Base-by-base conservation (phyloP, 2,888 invertebrate species). In the Heliconius ethilla region DNA sequence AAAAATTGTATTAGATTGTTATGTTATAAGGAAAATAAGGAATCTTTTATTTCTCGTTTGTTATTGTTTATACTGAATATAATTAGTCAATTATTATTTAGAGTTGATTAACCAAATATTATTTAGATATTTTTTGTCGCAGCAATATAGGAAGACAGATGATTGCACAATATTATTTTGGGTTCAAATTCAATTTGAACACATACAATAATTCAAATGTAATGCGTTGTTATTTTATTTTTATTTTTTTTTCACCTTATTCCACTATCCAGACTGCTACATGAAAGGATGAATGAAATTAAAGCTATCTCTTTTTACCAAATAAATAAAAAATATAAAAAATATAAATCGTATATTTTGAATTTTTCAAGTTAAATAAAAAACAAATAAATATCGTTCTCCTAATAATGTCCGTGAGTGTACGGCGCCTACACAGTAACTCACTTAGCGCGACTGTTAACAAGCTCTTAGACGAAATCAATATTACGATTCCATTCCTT, bases 391-490 rank as follows among this genome's bases (percentile, higher is more conserved):
- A 45, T 11, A 55, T 18, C 65, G 22, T 22, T 55, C 22, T 27
- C 22, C 13, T 74, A 65, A 74, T 74, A 75, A 69, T 70, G 75
- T 62, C 72, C 72, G 67, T 33, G 15, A 78, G 73, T 76, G 67
- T 78, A 80, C 80, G 45, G 55, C 40, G 77, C 72, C 76, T 76
- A 86, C 86, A 86, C 83, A 83, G 81, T 80, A 85, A 82, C 82
- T 85, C 85, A 86, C 86, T 86, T 85, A 85, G 82, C 81, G 79
- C 82, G 59, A 77, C 77, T 82, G 83, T 83, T 85, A 85, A 86
- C 84, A 85, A 82, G 82, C 76, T 80, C 70, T 79, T 78, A 78
- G 76, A 76, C 69, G 78, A 62, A 78, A 79, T 81, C 79, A 75
- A 76, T 81, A 79, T 75, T 70, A 73, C 75, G 40, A 74, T 75